phyloP scores from a whole-genome alignment of 2,797 vertebrate species.

The Megaceryle alcyon region DNA sequence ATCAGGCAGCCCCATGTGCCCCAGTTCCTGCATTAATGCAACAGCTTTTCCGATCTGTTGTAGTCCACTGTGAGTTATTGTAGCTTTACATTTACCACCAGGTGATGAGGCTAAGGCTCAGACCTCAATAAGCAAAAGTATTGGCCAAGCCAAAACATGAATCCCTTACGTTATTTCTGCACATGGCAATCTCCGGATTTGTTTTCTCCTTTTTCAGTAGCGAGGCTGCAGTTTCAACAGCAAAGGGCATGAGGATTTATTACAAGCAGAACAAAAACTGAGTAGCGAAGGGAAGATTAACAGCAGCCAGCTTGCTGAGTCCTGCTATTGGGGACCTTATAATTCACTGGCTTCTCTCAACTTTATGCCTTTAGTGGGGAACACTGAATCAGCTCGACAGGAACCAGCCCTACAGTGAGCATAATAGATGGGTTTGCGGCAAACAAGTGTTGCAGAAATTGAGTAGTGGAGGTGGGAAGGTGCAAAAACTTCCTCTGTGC shows the following conservation, averaged over 20 bases:
- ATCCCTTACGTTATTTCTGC: not conserved
- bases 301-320: not conserved
- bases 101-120: not conserved
- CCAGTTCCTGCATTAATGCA: not conserved
- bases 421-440: not conserved
- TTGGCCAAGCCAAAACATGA: not conserved
- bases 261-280: constrained; percentile 14
- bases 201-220: not conserved
- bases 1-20: not conserved
- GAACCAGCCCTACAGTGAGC: not conserved
- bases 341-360: not conserved
- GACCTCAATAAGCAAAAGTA: not conserved
- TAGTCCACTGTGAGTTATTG: not conserved
- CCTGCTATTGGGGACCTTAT: not conserved
- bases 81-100: not conserved
- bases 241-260: constrained; percentile 15
- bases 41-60: not conserved
- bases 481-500: accelerated
- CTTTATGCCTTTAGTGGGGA: not conserved
- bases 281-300: constrained; percentile 27
- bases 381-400: not conserved
- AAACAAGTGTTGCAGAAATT: not conserved
- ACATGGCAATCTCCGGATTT: not conserved
- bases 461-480: not conserved
- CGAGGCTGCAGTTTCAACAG: not conserved